Conservation (phyloP, 2,888 invertebrate species). For the Sphaerophoria rueppellii region DNA sequence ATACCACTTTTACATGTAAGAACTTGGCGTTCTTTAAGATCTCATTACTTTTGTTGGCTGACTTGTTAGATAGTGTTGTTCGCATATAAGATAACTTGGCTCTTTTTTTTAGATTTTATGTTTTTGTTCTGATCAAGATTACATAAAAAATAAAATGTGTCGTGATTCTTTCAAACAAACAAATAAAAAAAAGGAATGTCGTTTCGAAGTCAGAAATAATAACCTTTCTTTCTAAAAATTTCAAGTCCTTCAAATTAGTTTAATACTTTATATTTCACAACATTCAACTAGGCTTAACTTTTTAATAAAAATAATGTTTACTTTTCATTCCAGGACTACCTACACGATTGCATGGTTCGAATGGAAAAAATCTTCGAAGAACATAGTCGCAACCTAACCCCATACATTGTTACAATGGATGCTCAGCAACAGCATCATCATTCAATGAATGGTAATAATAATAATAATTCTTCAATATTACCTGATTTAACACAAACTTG, state of each 20-base stretch:
- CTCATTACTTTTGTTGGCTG: too few relatives aligned
- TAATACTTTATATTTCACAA: background rate
- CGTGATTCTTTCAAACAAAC: too few relatives aligned
- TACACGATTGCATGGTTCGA: slow-evolving; percentile 90
- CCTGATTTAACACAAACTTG: slow-evolving; percentile 83
- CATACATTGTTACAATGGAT: slow-evolving; percentile 76
- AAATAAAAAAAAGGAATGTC: too few relatives aligned
- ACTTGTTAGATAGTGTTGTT: too few relatives aligned
- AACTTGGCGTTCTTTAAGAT: too few relatives aligned
- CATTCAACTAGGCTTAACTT: background rate
- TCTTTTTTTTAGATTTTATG: too few relatives aligned
- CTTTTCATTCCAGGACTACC: slow-evolving; percentile 87
- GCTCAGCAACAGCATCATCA: slow-evolving; percentile 75
- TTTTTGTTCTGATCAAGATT: too few relatives aligned
- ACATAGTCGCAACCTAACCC: slow-evolving; percentile 79
- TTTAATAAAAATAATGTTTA: background rate
- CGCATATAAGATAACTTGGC: too few relatives aligned
- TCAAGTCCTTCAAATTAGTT: background rate
- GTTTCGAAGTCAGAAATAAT: too few relatives aligned
- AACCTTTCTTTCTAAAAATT: too few relatives aligned
- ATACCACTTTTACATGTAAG: too few relatives aligned
- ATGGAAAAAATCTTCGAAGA: slow-evolving; percentile 90
- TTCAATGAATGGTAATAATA: slow-evolving; percentile 80
- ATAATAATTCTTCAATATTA: slow-evolving; percentile 78
- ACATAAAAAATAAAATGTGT: too few relatives aligned